Conservation (phyloP, 2,113 vertebrate genomes). For the Bujurquina vittata region DNA sequence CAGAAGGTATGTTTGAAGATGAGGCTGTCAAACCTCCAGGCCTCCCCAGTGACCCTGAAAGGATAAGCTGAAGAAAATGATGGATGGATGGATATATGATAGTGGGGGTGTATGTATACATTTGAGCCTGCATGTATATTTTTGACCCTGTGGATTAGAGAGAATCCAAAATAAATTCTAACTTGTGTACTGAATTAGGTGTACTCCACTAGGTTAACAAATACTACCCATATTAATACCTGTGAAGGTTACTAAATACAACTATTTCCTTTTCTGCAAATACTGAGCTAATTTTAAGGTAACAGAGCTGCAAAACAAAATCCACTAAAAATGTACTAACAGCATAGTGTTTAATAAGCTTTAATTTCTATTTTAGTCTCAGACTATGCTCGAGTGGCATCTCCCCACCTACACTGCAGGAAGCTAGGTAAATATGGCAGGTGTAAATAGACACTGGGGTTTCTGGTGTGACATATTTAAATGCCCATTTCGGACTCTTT, state of each 20-base stretch:
- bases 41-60: no score
- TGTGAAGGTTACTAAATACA: neutral
- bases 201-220: neutral
- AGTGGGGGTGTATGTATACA: neutral
- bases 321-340: neutral
- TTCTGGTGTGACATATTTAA: neutral
- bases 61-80: no score
- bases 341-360: neutral
- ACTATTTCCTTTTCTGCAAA: neutral
- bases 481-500: neutral
- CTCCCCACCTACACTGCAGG: constrained; percentile 17
- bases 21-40: neutral
- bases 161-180: neutral
- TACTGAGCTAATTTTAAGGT: neutral
- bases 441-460: neutral
- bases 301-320: neutral
- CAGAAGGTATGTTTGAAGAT: neutral
- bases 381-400: neutral
- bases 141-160: neutral
- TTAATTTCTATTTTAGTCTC: neutral
- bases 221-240: neutral
- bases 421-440: neutral
- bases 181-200: neutral
- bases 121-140: neutral
- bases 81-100: no score